A percentile compares a stretch with the other conserved stretches of the same genome.
Conservation (phyloP, 2,888 invertebrate species). For the Masnerella sp. region DNA sequence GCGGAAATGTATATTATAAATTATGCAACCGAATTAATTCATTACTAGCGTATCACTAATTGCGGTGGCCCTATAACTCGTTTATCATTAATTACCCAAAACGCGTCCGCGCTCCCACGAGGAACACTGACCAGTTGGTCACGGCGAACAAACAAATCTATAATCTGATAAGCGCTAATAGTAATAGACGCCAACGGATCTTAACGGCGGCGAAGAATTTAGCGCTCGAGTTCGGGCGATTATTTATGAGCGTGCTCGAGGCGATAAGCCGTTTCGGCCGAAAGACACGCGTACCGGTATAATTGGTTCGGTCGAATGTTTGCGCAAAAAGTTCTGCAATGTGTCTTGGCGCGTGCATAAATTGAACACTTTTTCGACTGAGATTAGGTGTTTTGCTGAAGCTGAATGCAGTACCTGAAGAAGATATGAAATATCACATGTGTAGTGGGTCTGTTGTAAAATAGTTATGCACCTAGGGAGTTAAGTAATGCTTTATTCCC, state of each 20-base stretch:
- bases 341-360: background rate
- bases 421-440: no score
- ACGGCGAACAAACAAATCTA: constrained; percentile 52
- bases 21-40: constrained; percentile 33
- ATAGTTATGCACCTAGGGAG: no score
- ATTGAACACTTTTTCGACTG: background rate
- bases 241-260: constrained; percentile 22
- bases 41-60: constrained; percentile 46
- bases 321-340: background rate
- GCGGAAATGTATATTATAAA: constrained; percentile 31
- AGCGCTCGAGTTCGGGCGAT: constrained; percentile 12
- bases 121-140: constrained; percentile 34
- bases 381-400: background rate
- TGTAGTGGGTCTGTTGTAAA: no score
- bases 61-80: constrained; percentile 35
- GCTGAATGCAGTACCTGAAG: no score
- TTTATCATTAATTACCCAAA: constrained; percentile 51
- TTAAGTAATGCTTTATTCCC: no score
- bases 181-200: constrained; percentile 45
- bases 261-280: constrained; percentile 29
- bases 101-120: constrained; percentile 39
- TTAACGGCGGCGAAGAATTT: constrained; percentile 48
- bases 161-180: constrained; percentile 47
- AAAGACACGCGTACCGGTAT: constrained; percentile 10
- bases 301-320: constrained; percentile 12